Percentiles rank a stretch among this genome's conserved stretches.
These are phyloP conservation scores for Microtus oregoni DNA, from an alignment of 2,113 vertebrate species.

Conservation along the genomic window DNA sequence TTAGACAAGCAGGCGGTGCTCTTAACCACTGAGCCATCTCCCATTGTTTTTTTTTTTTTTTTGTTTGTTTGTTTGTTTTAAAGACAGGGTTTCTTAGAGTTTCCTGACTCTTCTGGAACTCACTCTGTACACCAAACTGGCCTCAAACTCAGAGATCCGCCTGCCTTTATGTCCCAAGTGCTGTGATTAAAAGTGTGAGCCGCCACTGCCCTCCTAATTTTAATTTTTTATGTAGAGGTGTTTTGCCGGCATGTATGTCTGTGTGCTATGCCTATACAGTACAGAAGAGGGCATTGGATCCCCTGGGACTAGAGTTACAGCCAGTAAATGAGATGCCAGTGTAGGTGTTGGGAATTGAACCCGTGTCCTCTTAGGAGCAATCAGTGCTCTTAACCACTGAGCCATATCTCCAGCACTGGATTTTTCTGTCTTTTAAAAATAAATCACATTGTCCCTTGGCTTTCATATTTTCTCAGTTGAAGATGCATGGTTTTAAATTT, in stretches of 20 bases:
- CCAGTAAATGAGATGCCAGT: neutral
- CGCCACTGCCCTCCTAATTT: neutral
- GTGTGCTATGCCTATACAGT: neutral
- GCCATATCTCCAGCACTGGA: neutral
- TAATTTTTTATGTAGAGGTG: neutral
- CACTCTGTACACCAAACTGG: neutral
- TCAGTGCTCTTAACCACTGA: neutral
- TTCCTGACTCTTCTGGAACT: neutral
- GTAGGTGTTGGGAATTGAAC: neutral
- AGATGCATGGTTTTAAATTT: conserved; percentile 27
- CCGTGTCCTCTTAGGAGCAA: neutral
- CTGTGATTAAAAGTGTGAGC: neutral
- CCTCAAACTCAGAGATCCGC: neutral
- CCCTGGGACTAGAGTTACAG: neutral
- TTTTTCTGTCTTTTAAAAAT: neutral
- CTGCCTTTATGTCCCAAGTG: neutral
- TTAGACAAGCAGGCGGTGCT: too few species aligned
- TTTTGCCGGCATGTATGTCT: neutral
- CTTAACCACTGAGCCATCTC: too few species aligned
- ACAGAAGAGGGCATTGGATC: neutral
- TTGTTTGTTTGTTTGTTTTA: neutral
- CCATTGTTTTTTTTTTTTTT: neutral
- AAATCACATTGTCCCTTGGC: neutral
- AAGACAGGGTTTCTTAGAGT: neutral
- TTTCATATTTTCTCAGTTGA: conserved; percentile 40